Percentiles rank a stretch among this genome's conserved stretches.
Evolutionary conservation across 2,888 invertebrate genomes (phyloP).

Genomic region (Harpalus rubripes): DNA sequence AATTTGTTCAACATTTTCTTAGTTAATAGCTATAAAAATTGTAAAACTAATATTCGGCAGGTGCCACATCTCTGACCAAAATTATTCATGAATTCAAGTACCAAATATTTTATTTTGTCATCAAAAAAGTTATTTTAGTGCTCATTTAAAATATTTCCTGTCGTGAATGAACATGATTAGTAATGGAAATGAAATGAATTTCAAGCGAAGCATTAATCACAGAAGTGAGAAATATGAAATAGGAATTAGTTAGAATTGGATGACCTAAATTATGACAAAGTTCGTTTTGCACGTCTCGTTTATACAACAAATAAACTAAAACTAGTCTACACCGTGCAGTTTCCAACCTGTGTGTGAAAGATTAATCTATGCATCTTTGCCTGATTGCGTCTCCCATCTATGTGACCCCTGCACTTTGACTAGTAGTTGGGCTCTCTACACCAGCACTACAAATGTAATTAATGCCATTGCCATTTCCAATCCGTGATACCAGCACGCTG

Average conservation of each 20-base stretch:
- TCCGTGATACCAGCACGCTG: slow-evolving; percentile 24
- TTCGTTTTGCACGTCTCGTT: not conserved
- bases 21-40: too few species aligned
- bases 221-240: too few species aligned
- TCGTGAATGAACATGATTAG: too few species aligned
- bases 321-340: not conserved
- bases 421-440: not conserved
- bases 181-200: too few species aligned
- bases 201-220: too few species aligned
- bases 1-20: too few species aligned
- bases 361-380: slow-evolving; percentile 7
- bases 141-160: too few species aligned
- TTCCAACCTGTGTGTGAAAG: not conserved
- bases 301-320: not conserved
- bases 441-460: slow-evolving; percentile 44
- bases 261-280: not conserved
- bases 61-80: too few species aligned
- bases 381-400: slow-evolving; percentile 30
- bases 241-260: not conserved
- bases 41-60: too few species aligned
- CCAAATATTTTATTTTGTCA: too few species aligned
- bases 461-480: slow-evolving; percentile 38
- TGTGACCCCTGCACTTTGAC: slow-evolving; percentile 20
- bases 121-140: too few species aligned
- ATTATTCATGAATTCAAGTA: too few species aligned